Conservation (phyloP, 2,797 vertebrate genomes). For the Acanthurus tractus region DNA sequence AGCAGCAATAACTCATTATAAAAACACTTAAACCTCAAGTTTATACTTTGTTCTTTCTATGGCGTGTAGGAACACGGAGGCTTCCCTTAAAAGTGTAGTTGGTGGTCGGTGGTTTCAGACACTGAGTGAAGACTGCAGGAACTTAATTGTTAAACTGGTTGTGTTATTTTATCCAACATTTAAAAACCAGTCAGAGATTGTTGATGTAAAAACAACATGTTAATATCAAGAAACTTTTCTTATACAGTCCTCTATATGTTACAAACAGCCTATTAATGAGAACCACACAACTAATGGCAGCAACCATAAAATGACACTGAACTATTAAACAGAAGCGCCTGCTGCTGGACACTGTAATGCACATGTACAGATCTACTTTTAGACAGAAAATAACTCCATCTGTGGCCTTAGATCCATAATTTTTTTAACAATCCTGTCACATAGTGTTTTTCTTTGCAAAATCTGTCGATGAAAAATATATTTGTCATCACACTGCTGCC, state of each 20-base stretch:
- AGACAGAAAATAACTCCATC: background rate
- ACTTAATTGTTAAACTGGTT: background rate
- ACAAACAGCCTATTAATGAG: background rate
- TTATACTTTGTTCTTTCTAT: background rate
- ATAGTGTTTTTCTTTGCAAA: background rate
- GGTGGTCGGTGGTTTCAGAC: background rate
- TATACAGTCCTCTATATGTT: no score
- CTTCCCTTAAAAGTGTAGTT: background rate
- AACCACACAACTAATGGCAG: background rate
- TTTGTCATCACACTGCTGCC: background rate
- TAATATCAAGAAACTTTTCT: no score
- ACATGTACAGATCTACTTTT: slow-evolving; percentile 1
- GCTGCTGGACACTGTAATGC: background rate
- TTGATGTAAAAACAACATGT: no score
- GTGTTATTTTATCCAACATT: background rate
- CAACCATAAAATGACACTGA: slow-evolving; percentile 2
- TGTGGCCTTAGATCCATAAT: background rate
- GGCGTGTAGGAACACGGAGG: background rate
- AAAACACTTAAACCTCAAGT: background rate
- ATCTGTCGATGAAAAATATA: background rate
- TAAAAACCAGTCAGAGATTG: background rate
- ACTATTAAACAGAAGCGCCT: slow-evolving; percentile 12
- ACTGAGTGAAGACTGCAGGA: background rate
- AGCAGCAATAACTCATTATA: background rate
- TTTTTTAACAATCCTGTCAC: background rate